Base-by-base conservation (phyloP, 2,113 vertebrate genomes). In the Acrocephalus kingi region DNA sequence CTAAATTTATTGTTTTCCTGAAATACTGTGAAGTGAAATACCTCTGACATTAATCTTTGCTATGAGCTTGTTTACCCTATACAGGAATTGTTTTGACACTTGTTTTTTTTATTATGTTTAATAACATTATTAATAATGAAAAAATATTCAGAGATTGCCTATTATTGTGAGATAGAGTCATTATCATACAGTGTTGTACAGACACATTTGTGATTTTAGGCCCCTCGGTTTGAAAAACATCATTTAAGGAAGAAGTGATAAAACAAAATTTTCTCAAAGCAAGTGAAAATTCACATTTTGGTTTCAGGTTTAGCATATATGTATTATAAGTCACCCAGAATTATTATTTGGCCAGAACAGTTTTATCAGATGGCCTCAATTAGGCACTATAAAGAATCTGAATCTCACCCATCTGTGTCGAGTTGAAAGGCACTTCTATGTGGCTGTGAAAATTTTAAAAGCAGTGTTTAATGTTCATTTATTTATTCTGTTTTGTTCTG, bases 71-170 rank as follows among this genome's bases (percentile, higher is more conserved):
- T 89, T 77, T 86, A 64, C 45, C 13, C 6, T 52, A 6, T 54
- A 35, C 71, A 54, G 67, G 27, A 95, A 85, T 86, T 93, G 10
- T 71, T 52, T 23, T 85, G 41, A 84, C 7, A 45, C 41, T 62
- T 83, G 25, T 0, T 28, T 83, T 90, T 90, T 85, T 84, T 24
- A 61, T 87, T 84, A 54, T 5, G 16, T 63, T 89, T 91, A 72
- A 20, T 71, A 81, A 61, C n/a, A 25, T 76, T 56, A 64, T 62
- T 95, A 64, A 85, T 79, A 89, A 94, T 91, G 52, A 79, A 89
- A 74, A 92, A 91, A 49, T 46, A 67, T 28, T 86, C 25, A 81
- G 54, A 92, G 91, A 91, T 80, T 81, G 17, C 15, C 15, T 84
- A n/a, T 85, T 88, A 45, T 84, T 87, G 8, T 83, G n/a, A 67